These are phyloP conservation scores for Girardinichthys multiradiatus DNA, from an alignment of 2,113 vertebrate genomes.

Conservation along the genomic window DNA sequence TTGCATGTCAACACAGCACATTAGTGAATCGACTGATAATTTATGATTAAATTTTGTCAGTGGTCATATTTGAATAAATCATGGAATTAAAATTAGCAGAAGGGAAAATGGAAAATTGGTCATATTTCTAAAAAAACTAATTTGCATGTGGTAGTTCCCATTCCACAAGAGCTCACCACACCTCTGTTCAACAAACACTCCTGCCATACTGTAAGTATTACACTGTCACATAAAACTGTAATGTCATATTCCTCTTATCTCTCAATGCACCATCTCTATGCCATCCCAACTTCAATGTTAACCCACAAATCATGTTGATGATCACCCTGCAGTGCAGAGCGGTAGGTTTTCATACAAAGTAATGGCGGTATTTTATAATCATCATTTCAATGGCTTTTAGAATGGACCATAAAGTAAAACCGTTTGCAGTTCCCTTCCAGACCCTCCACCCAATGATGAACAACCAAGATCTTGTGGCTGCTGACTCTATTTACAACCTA, in stretches of 20 bases:
- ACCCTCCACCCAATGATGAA: slow-evolving; percentile 77
- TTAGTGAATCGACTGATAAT: slow-evolving; percentile 8
- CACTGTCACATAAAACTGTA: slow-evolving; percentile 52
- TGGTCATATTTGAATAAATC: neutral
- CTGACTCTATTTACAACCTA: slow-evolving; percentile 90
- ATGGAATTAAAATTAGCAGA: slow-evolving; percentile 5
- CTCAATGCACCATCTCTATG: slow-evolving; percentile 44
- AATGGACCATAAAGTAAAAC: slow-evolving; percentile 93
- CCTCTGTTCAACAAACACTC: slow-evolving; percentile 27
- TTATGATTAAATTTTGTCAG: neutral
- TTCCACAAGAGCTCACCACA: slow-evolving; percentile 7
- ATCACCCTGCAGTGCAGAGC: slow-evolving; percentile 90
- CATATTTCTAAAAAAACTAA: neutral
- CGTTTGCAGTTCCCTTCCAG: slow-evolving; percentile 78
- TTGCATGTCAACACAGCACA: neutral
- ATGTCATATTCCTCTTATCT: slow-evolving; percentile 52
- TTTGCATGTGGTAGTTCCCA: neutral
- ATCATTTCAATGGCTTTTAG: slow-evolving; percentile 92
- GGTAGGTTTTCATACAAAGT: slow-evolving; percentile 90
- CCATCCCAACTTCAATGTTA: slow-evolving; percentile 42
- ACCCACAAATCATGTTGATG: slow-evolving; percentile 84
- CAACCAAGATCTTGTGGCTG: slow-evolving; percentile 83
- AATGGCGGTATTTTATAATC: slow-evolving; percentile 95
- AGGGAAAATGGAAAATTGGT: neutral
- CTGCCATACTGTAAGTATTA: slow-evolving; percentile 45